A percentile compares a stretch with the other conserved stretches of the same genome.
Conservation (phyloP, 2,888 invertebrate genomes). For the Ectemnius continuus region DNA sequence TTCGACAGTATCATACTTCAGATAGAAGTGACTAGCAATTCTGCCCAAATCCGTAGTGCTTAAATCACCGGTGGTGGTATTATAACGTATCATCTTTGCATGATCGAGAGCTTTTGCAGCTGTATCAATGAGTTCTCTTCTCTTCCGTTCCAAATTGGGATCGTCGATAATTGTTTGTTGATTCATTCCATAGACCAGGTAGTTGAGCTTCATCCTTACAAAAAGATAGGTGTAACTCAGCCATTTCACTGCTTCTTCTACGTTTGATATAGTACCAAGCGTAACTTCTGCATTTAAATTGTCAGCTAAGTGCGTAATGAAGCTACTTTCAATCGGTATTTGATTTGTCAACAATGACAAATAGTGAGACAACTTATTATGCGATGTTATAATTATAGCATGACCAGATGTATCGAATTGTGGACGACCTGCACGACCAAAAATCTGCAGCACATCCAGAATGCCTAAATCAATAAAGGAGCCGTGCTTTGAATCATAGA, state of each 20-base stretch:
- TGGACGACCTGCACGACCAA: constrained; percentile 98
- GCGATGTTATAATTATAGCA: constrained; percentile 96
- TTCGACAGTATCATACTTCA: constrained; percentile 96
- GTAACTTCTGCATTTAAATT: constrained; percentile 98
- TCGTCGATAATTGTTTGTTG: constrained; percentile 85
- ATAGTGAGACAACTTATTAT: constrained; percentile 95
- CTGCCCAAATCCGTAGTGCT: constrained; percentile 93
- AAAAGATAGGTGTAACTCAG: constrained; percentile 97
- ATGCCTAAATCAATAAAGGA: constrained; percentile 97
- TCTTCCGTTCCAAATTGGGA: constrained; percentile 87
- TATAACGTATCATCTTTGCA: constrained; percentile 96
- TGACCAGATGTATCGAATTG: constrained; percentile 97
- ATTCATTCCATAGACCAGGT: constrained; percentile 86
- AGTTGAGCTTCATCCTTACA: constrained; percentile 96
- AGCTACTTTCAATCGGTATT: constrained; percentile 98
- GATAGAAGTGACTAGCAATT: constrained; percentile 98
- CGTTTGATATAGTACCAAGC: constrained; percentile 96
- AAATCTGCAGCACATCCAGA: constrained; percentile 98
- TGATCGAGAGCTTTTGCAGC: constrained; percentile 93
- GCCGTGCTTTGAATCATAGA: constrained; percentile 97
- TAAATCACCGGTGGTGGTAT: constrained; percentile 89
- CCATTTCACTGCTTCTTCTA: constrained; percentile 98
- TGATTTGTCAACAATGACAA: constrained; percentile 96
- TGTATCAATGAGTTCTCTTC: constrained; percentile 87
- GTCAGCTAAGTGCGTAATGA: constrained; percentile 93